These are phyloP conservation scores for Chrysolina haemoptera DNA, from an alignment of 2,888 invertebrate genomes.

Conservation along the genomic window DNA sequence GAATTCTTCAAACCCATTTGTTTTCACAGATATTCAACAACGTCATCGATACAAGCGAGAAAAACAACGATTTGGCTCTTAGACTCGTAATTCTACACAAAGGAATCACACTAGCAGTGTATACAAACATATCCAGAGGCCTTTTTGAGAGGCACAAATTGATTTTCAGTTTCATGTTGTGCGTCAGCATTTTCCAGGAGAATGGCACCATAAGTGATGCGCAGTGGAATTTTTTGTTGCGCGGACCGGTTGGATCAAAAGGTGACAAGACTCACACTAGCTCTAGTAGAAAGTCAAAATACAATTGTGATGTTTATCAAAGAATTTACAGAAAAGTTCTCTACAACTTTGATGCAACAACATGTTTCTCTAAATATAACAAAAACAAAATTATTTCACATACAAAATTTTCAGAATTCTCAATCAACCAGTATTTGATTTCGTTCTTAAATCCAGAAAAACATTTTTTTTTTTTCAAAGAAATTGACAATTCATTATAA, in stretches of 20 bases:
- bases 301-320: too few species aligned
- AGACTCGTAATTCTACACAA: constrained; percentile 80
- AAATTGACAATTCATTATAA: too few species aligned
- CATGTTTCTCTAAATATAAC: too few species aligned
- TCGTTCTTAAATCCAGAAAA: too few species aligned
- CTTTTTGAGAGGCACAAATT: constrained; percentile 93
- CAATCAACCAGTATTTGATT: too few species aligned
- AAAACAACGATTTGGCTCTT: constrained; percentile 76
- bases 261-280: constrained; percentile 31
- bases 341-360: too few species aligned
- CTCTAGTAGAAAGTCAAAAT: too few species aligned
- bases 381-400: too few species aligned
- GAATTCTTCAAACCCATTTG: too few species aligned
- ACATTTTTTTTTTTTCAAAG: too few species aligned
- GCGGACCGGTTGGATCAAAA: constrained; percentile 79
- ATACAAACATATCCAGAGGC: constrained; percentile 90
- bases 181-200: constrained; percentile 81
- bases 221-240: constrained; percentile 86
- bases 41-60: constrained; percentile 85
- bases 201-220: constrained; percentile 73
- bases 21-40: constrained; percentile 80
- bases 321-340: too few species aligned
- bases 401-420: too few species aligned
- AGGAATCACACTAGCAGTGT: constrained; percentile 87
- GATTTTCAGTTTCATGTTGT: constrained; percentile 88